Conservation (phyloP, 1,140 invertebrate species). For the Cotesia glomerata region DNA sequence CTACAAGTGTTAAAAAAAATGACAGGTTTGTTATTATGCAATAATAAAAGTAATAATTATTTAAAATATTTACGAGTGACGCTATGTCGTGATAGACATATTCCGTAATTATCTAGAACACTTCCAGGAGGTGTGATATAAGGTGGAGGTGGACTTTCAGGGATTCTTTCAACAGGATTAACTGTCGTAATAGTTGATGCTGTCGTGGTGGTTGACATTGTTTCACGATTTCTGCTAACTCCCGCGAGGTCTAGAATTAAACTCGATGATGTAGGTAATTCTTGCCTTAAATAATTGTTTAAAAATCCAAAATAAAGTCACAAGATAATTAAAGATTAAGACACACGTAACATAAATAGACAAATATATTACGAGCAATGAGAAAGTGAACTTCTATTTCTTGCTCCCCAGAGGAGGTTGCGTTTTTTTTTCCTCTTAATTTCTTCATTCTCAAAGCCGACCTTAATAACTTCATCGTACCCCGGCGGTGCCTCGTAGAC, state of each 20-base stretch:
- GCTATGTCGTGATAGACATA: conserved; percentile 21
- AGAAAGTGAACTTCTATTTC: conserved; percentile 41
- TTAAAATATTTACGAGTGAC: conserved; percentile 33
- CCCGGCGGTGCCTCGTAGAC: conserved; percentile 75
- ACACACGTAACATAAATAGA: too few species aligned
- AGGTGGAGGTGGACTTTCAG: conserved; percentile 57
- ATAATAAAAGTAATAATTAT: neutral
- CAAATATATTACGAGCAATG: conserved; percentile 46
- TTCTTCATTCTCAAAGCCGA: conserved; percentile 54
- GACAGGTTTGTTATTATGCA: neutral
- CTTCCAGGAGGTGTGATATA: conserved; percentile 55
- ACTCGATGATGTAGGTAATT: neutral
- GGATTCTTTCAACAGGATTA: conserved; percentile 31
- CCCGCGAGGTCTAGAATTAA: conserved; percentile 24
- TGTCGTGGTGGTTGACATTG: neutral
- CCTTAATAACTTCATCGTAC: conserved; percentile 73
- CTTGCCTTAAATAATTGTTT: neutral
- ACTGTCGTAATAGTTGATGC: neutral
- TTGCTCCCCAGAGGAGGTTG: conserved; percentile 18
- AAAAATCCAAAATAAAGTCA: neutral
- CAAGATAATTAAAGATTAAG: too few species aligned
- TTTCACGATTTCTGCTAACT: conserved; percentile 33
- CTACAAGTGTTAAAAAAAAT: too few species aligned
- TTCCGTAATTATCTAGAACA: conserved; percentile 40
- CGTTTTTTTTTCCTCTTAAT: conserved; percentile 38